Conservation (phyloP, 2,888 invertebrate species). For the Thecocarcelia acutangulata region DNA sequence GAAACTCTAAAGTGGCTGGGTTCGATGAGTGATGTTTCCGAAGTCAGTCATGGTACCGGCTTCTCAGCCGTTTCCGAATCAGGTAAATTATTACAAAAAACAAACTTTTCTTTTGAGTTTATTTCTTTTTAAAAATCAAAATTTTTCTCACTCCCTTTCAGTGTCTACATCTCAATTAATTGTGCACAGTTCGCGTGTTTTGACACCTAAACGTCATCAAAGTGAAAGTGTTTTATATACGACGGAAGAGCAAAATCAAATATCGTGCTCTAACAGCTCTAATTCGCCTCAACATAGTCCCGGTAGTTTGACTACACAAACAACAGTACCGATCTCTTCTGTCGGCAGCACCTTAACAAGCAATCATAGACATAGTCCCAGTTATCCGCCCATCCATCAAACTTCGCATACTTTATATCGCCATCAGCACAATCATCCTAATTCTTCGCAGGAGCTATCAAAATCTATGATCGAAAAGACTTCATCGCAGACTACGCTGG, state of each 20-base stretch:
- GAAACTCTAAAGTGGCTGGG: constrained; percentile 91
- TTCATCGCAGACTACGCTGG: constrained; percentile 57
- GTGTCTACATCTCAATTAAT: constrained; percentile 85
- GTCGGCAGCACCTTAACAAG: constrained; percentile 56
- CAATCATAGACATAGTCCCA: constrained; percentile 79
- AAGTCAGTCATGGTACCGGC: constrained; percentile 83
- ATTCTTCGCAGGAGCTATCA: constrained; percentile 26
- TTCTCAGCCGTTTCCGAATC: constrained; percentile 82
- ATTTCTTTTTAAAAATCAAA: not conserved
- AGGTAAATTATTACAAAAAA: constrained; percentile 75
- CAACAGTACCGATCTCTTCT: constrained; percentile 17
- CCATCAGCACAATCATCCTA: constrained; percentile 71
- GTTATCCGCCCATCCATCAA: constrained; percentile 77
- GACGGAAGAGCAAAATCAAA: constrained; percentile 81
- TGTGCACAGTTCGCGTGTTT: constrained; percentile 89
- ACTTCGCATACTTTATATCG: constrained; percentile 74
- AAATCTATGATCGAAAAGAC: constrained; percentile 48
- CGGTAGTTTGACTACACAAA: constrained; percentile 4
- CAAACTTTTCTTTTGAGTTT: not conserved
- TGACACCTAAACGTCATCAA: constrained; percentile 89
- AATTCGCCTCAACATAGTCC: constrained; percentile 54
- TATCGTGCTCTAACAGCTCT: constrained; percentile 1
- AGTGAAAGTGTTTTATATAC: constrained; percentile 89
- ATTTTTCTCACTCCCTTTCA: constrained; percentile 71
- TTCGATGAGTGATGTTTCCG: constrained; percentile 88